Evolutionary conservation across 1,140 invertebrate species (phyloP).

Genomic region (Ceratina australensis): DNA sequence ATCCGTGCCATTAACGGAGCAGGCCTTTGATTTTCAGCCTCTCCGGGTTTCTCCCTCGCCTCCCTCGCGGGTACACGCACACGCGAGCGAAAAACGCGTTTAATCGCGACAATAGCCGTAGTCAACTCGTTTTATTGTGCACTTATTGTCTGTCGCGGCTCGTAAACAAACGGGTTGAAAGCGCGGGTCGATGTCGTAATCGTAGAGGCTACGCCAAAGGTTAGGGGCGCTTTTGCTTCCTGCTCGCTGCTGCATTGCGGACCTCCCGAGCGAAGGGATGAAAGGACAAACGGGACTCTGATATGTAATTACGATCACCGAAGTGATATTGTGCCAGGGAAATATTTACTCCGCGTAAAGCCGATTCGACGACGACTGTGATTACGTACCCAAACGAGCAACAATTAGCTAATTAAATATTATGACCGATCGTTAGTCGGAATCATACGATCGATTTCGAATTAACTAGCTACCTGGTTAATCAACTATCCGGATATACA

Average conservation of each 20-base stretch:
- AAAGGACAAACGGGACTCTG: neutral
- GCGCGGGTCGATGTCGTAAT: conserved; percentile 44
- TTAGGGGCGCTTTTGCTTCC: conserved; percentile 20
- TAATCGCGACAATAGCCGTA: conserved; percentile 37
- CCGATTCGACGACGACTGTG: too few relatives aligned
- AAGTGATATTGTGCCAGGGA: too few relatives aligned
- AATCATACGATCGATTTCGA: too few relatives aligned
- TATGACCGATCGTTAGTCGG: too few relatives aligned
- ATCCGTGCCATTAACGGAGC: conserved; percentile 31
- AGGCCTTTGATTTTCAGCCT: conserved; percentile 35
- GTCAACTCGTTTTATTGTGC: conserved; percentile 38
- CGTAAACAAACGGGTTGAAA: conserved; percentile 41
- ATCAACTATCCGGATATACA: too few relatives aligned
- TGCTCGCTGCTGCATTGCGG: conserved; percentile 23
- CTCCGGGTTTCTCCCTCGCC: neutral
- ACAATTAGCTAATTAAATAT: too few relatives aligned
- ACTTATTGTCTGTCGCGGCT: conserved; percentile 47
- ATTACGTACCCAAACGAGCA: too few relatives aligned
- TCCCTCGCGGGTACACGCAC: neutral
- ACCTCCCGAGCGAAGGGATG: neutral
- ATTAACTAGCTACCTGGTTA: too few relatives aligned
- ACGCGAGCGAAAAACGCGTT: neutral
- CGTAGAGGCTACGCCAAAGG: conserved; percentile 39
- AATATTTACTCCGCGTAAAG: too few relatives aligned
- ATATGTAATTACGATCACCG: neutral